Conservation (phyloP, 2,797 vertebrate genomes). For the Megaceryle alcyon region DNA sequence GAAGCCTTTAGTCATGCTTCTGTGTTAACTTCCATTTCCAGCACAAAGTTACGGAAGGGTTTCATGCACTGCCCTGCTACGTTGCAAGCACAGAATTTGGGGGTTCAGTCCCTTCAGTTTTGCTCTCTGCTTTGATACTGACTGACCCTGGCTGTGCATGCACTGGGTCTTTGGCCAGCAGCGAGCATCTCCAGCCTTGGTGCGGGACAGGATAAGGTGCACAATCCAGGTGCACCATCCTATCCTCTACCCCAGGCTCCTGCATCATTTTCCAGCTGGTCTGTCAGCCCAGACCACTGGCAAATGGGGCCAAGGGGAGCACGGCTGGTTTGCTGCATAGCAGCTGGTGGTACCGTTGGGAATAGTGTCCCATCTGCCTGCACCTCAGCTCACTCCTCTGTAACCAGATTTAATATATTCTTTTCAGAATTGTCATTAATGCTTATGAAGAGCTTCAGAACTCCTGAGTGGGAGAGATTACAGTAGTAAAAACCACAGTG, state of each 20-base stretch:
- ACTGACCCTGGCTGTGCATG: not conserved
- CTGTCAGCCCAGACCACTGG: not conserved
- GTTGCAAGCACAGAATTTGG: not conserved
- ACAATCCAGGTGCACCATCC: fast-evolving
- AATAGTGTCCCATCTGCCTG: not conserved
- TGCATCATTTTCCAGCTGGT: not conserved
- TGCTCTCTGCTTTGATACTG: not conserved
- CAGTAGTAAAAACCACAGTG: not conserved
- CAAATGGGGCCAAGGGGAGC: not conserved
- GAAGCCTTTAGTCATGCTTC: not conserved
- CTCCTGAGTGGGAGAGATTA: not conserved
- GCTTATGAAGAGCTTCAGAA: not conserved
- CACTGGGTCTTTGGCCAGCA: not conserved
- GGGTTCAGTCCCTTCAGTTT: not conserved
- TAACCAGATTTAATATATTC: not conserved
- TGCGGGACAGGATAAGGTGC: not conserved
- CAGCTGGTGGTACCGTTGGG: not conserved
- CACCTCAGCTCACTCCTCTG: not conserved
- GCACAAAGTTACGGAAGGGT: not conserved
- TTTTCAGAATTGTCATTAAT: not conserved
- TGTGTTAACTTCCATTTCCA: not conserved
- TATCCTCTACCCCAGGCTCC: not conserved
- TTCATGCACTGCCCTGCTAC: not conserved
- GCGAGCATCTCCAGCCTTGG: fast-evolving
- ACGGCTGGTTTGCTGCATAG: fast-evolving